Evolutionary conservation across 2,113 vertebrate species (phyloP), one percentile per base, ranked within the genome.

Genomic region (Dipodomys spectabilis): DNA sequence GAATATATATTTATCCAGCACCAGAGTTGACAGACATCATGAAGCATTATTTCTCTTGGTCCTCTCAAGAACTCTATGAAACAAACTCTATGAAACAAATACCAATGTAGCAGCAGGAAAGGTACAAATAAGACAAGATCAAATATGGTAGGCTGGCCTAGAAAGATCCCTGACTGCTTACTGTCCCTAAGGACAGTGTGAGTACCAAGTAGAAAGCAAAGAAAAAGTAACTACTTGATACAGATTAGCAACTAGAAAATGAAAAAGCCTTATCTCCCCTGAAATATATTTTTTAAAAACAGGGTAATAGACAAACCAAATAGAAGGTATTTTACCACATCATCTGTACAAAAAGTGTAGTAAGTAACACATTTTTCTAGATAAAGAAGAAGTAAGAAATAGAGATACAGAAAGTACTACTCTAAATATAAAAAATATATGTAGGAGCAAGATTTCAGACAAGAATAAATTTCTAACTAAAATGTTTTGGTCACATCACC

Each of bases 171-270:
- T 68, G 32, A 72, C 5, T 85, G 8, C 9, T 53, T 64, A 19
- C 7, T 45, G 39, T 82, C 19, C 2, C 39, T 35, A 62, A 91
- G 35, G 20, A 81, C 27, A 30, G 7, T n/a, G 1, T 57, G 35
- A 88, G 72, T 87, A 73, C 13, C 53, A 77, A 81, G 64, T 3
- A 49, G 79, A 93, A 84, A 88, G n/a, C 74, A 93, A 95, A 91
- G 39, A 49, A 53, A 78, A 78, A 73, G 67, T 7, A 88, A 62
- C 62, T 39, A 79, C 60, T 77, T 64, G 53, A 13, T 22, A 93
- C n/a, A 25, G 44, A 64, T 25, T 78, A 90, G 39, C 73, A 87
- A 82, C 39, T 65, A 30, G 62, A 90, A 45, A 6, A 87, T 23
- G 22, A 49, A 49, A 49, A 49, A 49, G 9, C 9, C 1, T 0